Evolutionary conservation across 2,113 vertebrate genomes (phyloP), one percentile per base, ranked within the genome.

Genomic region (Talpa occidentalis): DNA sequence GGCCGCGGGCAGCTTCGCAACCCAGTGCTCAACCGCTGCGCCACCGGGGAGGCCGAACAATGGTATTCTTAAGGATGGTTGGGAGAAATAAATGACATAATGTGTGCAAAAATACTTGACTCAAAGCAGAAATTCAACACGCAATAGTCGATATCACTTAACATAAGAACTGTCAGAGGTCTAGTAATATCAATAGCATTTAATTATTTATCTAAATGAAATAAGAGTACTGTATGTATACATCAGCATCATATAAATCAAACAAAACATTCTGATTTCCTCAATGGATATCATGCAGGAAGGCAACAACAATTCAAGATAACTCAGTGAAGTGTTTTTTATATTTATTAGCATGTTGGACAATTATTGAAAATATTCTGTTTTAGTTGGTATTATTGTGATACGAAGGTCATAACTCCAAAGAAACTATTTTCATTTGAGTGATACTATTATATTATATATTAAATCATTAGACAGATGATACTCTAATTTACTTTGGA

Each of bases 171-270:
- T 82, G 44, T 95, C 26, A 78, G 22, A 96, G 54, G 28, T 81
- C 74, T 76, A 64, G 69, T 78, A 40, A 72, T 80, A 88, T 73
- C 64, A 56, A 79, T 59, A 28, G 19, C 35, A 85, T 69, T 81
- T 94, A 81, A 67, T 93, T 83, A 83, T 44, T 88, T 74, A 60
- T 37, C 30, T 89, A 37, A 96, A 93, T 59, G 66, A 95, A 95
- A 93, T 69, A 66, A 11, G 5, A 62, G 77, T 82, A 40, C n/a
- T 37, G 67, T 59, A 87, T 84, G 78, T 40, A 24, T 80, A 64
- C 10, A 40, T 76, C 92, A 69, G 52, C 72, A 80, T 79, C 47
- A 64, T 35, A 70, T 76, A 89, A 94, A 67, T 70, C 44, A 12
- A 49, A 49, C 12, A 49, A 49, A 49, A 49, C 47, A 49, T 32